Conservation (phyloP, 1,140 invertebrate species). For the Coenobita brevimanus region DNA sequence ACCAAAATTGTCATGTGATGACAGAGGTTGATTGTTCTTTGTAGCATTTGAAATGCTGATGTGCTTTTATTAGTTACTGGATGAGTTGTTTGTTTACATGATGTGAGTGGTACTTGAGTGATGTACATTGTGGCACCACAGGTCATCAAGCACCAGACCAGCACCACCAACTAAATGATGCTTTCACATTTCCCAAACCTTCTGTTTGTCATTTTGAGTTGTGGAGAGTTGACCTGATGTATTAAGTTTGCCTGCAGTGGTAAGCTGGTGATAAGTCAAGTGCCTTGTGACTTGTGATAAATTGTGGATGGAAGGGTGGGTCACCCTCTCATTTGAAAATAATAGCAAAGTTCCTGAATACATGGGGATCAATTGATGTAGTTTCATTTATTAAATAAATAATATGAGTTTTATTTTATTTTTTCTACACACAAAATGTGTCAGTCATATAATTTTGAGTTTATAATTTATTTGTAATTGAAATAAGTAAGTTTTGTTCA, state of each 20-base stretch:
- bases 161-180: slow-evolving; percentile 16
- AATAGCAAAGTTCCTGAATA: slow-evolving; percentile 65
- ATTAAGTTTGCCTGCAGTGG: slow-evolving; percentile 60
- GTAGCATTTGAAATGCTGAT: slow-evolving; percentile 64
- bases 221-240: slow-evolving; percentile 38
- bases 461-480: background rate
- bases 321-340: slow-evolving; percentile 63
- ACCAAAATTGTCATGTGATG: slow-evolving; percentile 64
- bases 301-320: slow-evolving; percentile 60
- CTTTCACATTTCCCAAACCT: background rate
- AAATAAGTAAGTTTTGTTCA: too few relatives aligned
- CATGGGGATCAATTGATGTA: slow-evolving; percentile 64
- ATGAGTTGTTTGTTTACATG: slow-evolving; percentile 58
- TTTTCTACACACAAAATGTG: background rate
- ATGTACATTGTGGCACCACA: slow-evolving; percentile 60
- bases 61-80: slow-evolving; percentile 59
- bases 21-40: slow-evolving; percentile 66
- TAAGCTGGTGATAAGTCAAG: slow-evolving; percentile 67
- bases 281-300: slow-evolving; percentile 67
- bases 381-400: background rate
- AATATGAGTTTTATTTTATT: too few relatives aligned
- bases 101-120: slow-evolving; percentile 57
- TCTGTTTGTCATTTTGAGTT: slow-evolving; percentile 15
- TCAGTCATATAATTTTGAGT: too few relatives aligned
- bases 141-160: slow-evolving; percentile 54